A percentile compares a stretch with the other conserved stretches of the same genome.
Evolutionary conservation across 2,797 vertebrate species (phyloP).

Genomic region (Eptatretus atami): DNA sequence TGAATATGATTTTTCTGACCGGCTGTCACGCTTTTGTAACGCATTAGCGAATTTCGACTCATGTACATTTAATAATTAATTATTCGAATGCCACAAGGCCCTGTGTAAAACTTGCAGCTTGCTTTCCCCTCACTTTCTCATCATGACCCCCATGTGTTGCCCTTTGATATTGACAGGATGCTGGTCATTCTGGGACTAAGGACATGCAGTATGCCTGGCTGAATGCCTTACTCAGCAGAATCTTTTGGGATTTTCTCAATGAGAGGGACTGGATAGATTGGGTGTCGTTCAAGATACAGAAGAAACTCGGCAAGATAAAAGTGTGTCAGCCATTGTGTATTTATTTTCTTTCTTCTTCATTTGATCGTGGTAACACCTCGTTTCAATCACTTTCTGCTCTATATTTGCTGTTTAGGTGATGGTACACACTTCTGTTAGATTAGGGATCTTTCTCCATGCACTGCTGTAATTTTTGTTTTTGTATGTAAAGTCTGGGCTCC

Average conservation of each 20-base stretch:
- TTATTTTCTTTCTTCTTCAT: too few species aligned
- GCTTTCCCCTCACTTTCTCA: neutral
- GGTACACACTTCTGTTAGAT: too few species aligned
- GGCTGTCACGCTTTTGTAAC: too few species aligned
- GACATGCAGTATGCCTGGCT: constrained; percentile 51
- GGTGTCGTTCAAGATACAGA: constrained; percentile 89
- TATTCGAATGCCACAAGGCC: neutral
- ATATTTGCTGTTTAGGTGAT: too few species aligned
- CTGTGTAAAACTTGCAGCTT: neutral
- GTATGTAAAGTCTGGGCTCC: too few species aligned
- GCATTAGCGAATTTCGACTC: too few species aligned
- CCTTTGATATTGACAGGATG: constrained; percentile 23
- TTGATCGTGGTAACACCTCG: too few species aligned
- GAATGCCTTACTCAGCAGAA: constrained; percentile 46
- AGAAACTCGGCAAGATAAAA: constrained; percentile 96
- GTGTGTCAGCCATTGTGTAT: constrained; percentile 15
- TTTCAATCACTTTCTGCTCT: too few species aligned
- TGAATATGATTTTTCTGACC: too few species aligned
- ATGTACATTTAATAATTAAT: neutral
- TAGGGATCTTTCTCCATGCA: too few species aligned
- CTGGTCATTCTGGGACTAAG: constrained; percentile 16
- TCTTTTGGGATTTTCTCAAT: constrained; percentile 78
- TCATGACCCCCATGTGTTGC: constrained; percentile 4
- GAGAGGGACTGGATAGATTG: constrained; percentile 63
- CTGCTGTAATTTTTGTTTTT: too few species aligned